A percentile compares a stretch with the other conserved stretches of the same genome.
phyloP scores from a whole-genome alignment of 2,797 vertebrate species.

The Hippocampus kuda region DNA sequence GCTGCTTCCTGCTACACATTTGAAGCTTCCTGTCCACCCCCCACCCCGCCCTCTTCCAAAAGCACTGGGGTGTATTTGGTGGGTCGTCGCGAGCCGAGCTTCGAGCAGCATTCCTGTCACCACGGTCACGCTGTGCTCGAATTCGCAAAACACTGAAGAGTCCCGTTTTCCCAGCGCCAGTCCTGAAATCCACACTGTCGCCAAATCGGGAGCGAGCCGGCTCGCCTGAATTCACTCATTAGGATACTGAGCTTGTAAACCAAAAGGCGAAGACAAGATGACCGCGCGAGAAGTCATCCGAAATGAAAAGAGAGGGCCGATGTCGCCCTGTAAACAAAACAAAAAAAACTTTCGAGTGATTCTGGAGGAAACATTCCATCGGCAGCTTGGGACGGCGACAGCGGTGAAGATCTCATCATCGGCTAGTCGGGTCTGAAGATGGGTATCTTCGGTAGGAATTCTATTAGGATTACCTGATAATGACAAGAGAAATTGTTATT shows the following conservation, averaged over 20 bases:
- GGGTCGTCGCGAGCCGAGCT: slow-evolving; percentile 11
- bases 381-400: slow-evolving; percentile 36
- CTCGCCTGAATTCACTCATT: background rate
- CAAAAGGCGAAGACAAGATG: background rate
- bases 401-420: slow-evolving; percentile 64
- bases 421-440: slow-evolving; percentile 98
- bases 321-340: slow-evolving; percentile 52
- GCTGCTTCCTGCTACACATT: slow-evolving; percentile 5
- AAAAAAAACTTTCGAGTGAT: slow-evolving; percentile 29
- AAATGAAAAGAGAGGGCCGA: background rate
- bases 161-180: slow-evolving; percentile 28
- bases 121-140: slow-evolving; percentile 45
- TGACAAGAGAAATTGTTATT: slow-evolving; percentile 52
- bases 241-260: slow-evolving; percentile 4
- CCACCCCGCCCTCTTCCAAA: background rate
- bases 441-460: slow-evolving; percentile 99
- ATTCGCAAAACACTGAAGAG: slow-evolving; percentile 25
- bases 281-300: background rate
- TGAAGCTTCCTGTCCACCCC: background rate
- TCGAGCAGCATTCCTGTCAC: slow-evolving; percentile 7
- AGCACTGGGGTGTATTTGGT: slow-evolving; percentile 36
- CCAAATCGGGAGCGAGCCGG: background rate
- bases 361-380: slow-evolving; percentile 16
- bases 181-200: slow-evolving; percentile 28
- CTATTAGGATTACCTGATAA: slow-evolving; percentile 94